Evolutionary conservation across 2,113 vertebrate species (phyloP).

Genomic region (Pheucticus melanocephalus): DNA sequence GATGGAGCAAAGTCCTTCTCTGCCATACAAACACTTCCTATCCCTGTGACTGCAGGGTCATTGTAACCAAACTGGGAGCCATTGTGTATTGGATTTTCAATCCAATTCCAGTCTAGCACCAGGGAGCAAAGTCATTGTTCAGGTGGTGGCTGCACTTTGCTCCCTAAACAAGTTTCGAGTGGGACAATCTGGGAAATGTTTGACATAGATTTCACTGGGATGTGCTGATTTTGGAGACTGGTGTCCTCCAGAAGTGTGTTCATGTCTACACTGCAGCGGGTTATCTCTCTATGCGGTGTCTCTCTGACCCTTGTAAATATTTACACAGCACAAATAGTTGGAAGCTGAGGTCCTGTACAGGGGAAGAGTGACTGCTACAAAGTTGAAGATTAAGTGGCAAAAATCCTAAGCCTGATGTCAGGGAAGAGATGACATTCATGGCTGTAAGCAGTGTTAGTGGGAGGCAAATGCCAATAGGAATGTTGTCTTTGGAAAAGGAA

Average conservation of each 20-base stretch:
- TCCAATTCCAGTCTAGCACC: neutral
- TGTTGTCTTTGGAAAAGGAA: neutral
- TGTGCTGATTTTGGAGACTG: neutral
- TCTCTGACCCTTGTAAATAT: conserved; percentile 14
- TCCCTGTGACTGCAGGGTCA: neutral
- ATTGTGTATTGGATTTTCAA: neutral
- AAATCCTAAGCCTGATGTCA: neutral
- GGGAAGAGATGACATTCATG: neutral
- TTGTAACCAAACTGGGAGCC: neutral
- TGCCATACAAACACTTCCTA: neutral
- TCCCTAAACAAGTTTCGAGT: neutral
- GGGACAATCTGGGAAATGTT: neutral
- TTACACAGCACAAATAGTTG: neutral
- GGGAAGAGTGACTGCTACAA: neutral
- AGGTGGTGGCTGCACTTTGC: neutral
- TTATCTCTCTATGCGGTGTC: neutral
- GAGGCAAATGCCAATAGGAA: neutral
- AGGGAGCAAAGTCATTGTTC: neutral
- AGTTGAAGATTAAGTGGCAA: neutral
- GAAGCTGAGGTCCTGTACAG: neutral
- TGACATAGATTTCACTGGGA: neutral
- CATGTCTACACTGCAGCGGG: neutral
- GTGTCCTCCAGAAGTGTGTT: neutral
- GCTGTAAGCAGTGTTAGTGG: neutral
- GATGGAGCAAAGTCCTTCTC: neutral